phyloP scores from a whole-genome alignment of 2,113 vertebrate species.

The Oncorhynchus clarkii region DNA sequence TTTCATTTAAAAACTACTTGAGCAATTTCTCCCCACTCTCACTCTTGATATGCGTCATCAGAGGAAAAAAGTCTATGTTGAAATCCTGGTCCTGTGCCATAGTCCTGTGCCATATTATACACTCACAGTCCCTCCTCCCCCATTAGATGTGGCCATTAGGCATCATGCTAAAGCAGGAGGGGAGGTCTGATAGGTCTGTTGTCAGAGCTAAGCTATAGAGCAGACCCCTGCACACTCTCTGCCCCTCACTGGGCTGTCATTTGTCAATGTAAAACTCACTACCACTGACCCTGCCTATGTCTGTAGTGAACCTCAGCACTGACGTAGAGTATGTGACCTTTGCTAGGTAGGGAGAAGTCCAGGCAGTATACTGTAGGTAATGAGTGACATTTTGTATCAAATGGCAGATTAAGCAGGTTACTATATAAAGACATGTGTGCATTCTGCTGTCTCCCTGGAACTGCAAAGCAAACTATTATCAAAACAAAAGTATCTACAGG shows the following conservation, averaged over 20 bases:
- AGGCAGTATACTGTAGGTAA: too few relatives aligned
- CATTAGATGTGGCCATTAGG: background rate
- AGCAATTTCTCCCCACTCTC: background rate
- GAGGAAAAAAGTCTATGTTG: background rate
- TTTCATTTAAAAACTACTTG: background rate
- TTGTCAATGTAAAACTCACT: too few relatives aligned
- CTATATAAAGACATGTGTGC: background rate
- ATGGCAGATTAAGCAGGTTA: too few relatives aligned
- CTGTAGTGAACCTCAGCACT: too few relatives aligned
- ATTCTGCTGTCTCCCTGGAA: background rate
- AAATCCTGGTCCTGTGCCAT: background rate
- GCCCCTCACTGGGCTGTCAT: background rate
- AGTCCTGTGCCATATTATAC: background rate
- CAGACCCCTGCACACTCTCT: background rate
- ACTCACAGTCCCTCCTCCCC: background rate
- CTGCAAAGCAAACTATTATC: slow-evolving; percentile 1
- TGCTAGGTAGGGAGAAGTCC: too few relatives aligned
- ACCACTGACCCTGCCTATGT: too few relatives aligned
- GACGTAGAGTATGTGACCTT: too few relatives aligned
- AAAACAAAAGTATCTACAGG: slow-evolving; percentile 21
- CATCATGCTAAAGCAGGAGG: background rate
- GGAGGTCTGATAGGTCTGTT: background rate
- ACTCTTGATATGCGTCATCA: background rate
- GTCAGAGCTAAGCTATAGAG: background rate
- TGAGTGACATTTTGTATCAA: too few relatives aligned